Base-by-base conservation (phyloP, 2,797 vertebrate species). In the Alcedo atthis region DNA sequence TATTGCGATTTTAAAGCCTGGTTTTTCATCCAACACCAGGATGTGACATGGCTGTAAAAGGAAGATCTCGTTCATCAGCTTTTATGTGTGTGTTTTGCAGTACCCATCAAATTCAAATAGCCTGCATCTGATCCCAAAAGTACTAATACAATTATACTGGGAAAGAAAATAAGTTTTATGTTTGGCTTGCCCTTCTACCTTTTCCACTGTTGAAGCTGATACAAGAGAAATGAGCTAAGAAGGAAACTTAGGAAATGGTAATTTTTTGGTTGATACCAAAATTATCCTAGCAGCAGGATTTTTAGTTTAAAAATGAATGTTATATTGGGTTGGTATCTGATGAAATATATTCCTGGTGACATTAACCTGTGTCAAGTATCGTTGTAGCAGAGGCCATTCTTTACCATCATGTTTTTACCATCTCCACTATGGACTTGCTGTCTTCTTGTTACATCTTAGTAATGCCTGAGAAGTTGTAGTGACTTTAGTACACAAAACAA, bases 1-100 rank as follows among this genome's bases (percentile, higher is more conserved):
- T 94, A 92, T n/a, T 79, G 64, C 73, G 57, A 54, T 93, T 96
- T 95, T 94, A 91, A 90, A 94, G 81, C 76, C 73, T 83, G 46
- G 32, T 89, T 95, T 93, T 79, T 96, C 53, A 81, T 83, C 49
- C 45, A 69, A 70, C 81, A 93, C 66, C 25, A 69, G 74, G 80
- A 78, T 90, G 89, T 83, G 89, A 90, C 53, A 49, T 64, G 76
- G 69, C 63, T 89, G 66, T 93, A 90, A 89, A 87, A 92, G 67
- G 54, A 89, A 83, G 69, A 92, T 87, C 82, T 81, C 4, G 6
- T 85, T 94, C 63, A 73, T 83, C 63, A 69, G 79, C 61, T 94
- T 94, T 93, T 89, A 87, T 87, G 55, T 66, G 40, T 22, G 25
- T 89, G 51, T 87, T 91, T 85, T 91, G 80, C 76, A 89, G 90